These are phyloP conservation scores for Selene dorsalis DNA, from an alignment of 2,797 vertebrate genomes.

Conservation along the genomic window DNA sequence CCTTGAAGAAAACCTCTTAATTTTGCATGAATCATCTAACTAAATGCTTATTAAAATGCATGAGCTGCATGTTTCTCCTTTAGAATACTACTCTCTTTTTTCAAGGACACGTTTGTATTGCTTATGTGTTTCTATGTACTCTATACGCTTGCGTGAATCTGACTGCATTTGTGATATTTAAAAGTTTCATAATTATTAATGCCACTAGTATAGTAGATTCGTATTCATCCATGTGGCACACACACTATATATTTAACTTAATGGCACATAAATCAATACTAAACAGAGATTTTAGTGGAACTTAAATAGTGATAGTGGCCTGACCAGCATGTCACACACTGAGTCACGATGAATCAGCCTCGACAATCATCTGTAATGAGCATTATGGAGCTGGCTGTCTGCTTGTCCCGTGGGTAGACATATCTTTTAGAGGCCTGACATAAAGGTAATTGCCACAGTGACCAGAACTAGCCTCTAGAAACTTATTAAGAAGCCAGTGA, in stretches of 20 bases:
- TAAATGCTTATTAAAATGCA: constrained; percentile 7
- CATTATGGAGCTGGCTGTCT: constrained; percentile 78
- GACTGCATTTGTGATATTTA: neutral
- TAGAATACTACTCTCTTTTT: neutral
- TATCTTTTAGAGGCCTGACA: constrained; percentile 86
- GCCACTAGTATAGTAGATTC: no score
- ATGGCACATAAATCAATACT: constrained; percentile 31
- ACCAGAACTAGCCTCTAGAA: constrained; percentile 86
- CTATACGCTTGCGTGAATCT: neutral
- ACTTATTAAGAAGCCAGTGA: constrained; percentile 85
- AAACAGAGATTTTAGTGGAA: constrained; percentile 28
- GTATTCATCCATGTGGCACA: neutral
- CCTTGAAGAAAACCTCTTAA: constrained; percentile 17
- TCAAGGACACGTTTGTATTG: neutral
- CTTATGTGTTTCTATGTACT: neutral
- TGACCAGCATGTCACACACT: constrained; percentile 43
- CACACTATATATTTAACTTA: constrained; percentile 7
- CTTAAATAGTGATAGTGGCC: constrained; percentile 47
- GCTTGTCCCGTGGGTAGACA: constrained; percentile 82
- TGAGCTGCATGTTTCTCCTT: neutral
- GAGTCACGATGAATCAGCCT: constrained; percentile 74
- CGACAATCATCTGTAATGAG: constrained; percentile 80
- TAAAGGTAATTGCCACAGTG: constrained; percentile 87
- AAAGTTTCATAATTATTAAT: neutral
- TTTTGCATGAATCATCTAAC: constrained; percentile 17